Base-by-base conservation (phyloP, 1,140 invertebrate species). In the Drosophila saltans region DNA sequence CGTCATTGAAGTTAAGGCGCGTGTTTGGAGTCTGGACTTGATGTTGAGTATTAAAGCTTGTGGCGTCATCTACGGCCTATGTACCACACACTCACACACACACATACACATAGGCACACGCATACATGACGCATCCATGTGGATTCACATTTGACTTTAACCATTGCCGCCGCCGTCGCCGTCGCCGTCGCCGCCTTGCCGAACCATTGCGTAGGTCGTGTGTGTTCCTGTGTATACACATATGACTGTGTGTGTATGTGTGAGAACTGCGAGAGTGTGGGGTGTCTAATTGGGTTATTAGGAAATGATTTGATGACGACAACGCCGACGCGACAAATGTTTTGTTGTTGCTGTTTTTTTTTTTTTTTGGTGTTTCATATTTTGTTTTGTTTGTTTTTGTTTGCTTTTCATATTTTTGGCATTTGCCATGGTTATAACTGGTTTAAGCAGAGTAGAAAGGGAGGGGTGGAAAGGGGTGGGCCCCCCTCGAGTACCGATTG, bases 241-340 rank as follows among this genome's bases (percentile, higher is more conserved):
- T 16, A 16, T 16, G 16, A 16, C 21, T 57, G 55, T 57, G 55
- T 52, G 48, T 52, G 55, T 56, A 10, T 56, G 33, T 36, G 33
- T 36, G 6, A 6, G 33, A 36, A 36, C 3, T 36, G 28, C 2
- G 33, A 36, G 33, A 6, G 33, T 36, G 33, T 36, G 40, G 24
- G 45, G 39, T 39, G 79, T 76, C 85, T 86, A 86, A 86, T 86
- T 86, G 83, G 82, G 79, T 86, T 86, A 82, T 82, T 86, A 88
- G 82, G 75, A 81, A 85, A 84, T 72, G 74, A 81, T 75, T 77
- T 62, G 66, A 41, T 62, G 66, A 41, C 61, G 72, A 33, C 52
- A 30, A 69, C 64, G 26, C 56, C 40, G 68, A 67, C 67, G 69
- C 69, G 73, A 41, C 59, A 65, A 63, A 43, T 55, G 39, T 74